Evolutionary conservation across 2,888 invertebrate species (phyloP).

Genomic region (Patella depressa): DNA sequence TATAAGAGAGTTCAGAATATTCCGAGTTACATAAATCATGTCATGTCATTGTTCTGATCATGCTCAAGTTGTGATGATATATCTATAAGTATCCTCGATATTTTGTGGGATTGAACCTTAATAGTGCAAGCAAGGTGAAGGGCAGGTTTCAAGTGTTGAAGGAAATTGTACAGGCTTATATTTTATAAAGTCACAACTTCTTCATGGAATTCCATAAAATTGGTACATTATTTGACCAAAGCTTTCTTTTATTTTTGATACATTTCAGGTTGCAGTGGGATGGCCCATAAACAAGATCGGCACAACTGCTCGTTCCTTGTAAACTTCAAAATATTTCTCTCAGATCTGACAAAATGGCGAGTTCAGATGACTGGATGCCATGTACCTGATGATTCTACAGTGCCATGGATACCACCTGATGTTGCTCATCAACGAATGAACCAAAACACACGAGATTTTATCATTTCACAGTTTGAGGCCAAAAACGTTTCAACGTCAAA

Average conservation of each 20-base stretch:
- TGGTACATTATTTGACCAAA: background rate
- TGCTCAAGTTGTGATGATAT: background rate
- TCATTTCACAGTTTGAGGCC: conserved; percentile 40
- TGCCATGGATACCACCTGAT: conserved; percentile 50
- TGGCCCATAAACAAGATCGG: conserved; percentile 62
- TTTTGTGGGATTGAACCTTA: background rate
- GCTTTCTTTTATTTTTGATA: background rate
- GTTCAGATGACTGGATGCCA: conserved; percentile 62
- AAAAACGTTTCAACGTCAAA: conserved; percentile 34
- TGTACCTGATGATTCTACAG: conserved; percentile 44
- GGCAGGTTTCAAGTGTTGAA: too few species aligned
- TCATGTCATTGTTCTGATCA: background rate
- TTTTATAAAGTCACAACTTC: too few species aligned
- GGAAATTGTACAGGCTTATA: too few species aligned
- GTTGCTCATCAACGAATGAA: conserved; percentile 43
- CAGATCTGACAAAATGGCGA: conserved; percentile 59
- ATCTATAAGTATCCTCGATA: background rate
- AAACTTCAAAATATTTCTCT: conserved; percentile 61
- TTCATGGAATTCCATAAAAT: too few species aligned
- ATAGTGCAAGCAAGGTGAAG: too few species aligned
- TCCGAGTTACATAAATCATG: background rate
- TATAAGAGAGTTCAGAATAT: too few species aligned
- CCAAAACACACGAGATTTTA: conserved; percentile 52
- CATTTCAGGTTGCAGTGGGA: conserved; percentile 58
- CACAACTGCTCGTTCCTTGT: conserved; percentile 64